phyloP scores from a whole-genome alignment of 2,113 vertebrate species.

The Miniopterus natalensis region DNA sequence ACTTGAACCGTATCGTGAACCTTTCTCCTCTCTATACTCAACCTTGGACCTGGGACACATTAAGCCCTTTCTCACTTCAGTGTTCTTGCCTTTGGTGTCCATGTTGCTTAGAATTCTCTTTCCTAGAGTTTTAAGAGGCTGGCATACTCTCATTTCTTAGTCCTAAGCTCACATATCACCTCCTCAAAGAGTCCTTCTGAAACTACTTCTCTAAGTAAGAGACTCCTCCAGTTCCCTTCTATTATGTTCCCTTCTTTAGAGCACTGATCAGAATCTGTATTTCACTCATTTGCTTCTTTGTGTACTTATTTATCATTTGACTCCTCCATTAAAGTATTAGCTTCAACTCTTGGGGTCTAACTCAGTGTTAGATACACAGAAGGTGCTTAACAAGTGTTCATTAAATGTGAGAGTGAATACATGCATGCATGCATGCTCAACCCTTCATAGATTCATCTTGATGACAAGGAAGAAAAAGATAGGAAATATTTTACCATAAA shows the following conservation, averaged over 20 bases:
- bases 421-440: background rate
- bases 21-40: background rate
- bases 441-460: background rate
- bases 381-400: background rate
- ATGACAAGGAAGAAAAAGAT: background rate
- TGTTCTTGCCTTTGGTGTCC: background rate
- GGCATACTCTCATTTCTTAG: background rate
- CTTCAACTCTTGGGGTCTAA: background rate
- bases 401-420: background rate
- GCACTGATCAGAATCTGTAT: background rate
- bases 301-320: background rate
- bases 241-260: background rate
- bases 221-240: background rate
- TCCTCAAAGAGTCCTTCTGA: background rate
- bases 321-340: background rate
- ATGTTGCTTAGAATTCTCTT: conserved; percentile 17
- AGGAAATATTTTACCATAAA: background rate
- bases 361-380: background rate
- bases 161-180: background rate
- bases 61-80: background rate
- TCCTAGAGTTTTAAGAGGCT: background rate
- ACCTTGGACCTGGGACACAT: background rate
- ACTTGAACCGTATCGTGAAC: background rate
- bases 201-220: background rate
- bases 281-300: background rate